Evolutionary conservation across 1,140 invertebrate genomes (phyloP), one percentile per base, ranked within the genome.

Genomic region (Platyura marginata): DNA sequence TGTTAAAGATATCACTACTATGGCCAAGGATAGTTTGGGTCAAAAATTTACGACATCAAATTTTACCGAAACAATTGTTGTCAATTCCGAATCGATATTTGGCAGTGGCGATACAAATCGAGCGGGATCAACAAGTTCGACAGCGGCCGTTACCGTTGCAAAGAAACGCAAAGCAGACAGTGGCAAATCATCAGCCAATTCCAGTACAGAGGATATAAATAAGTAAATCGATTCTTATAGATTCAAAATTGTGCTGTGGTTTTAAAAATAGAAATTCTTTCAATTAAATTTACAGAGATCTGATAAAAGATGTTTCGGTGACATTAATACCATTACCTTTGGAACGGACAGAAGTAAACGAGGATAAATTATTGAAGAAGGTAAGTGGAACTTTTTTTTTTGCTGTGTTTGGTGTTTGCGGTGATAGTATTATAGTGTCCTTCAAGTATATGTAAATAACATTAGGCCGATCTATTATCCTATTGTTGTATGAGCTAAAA

Each of bases 1-100:
- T 38, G 10, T n/a, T 35, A 32, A 44, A 40, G 11, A 15, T 29
- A 43, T 21, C 19, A 8, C 29, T n/a, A 32, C 38, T 35, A 62
- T 55, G n/a, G 54, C 55, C 38, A 61, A 63, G 52, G 59, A 64
- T 40, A 56, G 48, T 45, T 49, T 53, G 21, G 46, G 55, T 9
- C 54, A 55, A 43, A 70, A 70, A 51, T 70, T 70, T 46, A 70
- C 68, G 10, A 69, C 64, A 43, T 66, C 67, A 2, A 70, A 70
- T 53, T 70, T 69, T 46, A 65, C 66, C 32, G 66, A 69, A 43
- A 66, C 65, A 1, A 55, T 64, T 32, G 61, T 65, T 15, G 64
- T 62, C 1, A 59, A 63, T 21, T 62, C 59, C 18, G 63, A 63
- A 43, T 62, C 61, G 40, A 61, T 65, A 9, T 65, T 65, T 33